A percentile compares a stretch with the other conserved stretches of the same genome.
Conservation (phyloP, 2,888 invertebrate species). For the Lasioglossum morio region DNA sequence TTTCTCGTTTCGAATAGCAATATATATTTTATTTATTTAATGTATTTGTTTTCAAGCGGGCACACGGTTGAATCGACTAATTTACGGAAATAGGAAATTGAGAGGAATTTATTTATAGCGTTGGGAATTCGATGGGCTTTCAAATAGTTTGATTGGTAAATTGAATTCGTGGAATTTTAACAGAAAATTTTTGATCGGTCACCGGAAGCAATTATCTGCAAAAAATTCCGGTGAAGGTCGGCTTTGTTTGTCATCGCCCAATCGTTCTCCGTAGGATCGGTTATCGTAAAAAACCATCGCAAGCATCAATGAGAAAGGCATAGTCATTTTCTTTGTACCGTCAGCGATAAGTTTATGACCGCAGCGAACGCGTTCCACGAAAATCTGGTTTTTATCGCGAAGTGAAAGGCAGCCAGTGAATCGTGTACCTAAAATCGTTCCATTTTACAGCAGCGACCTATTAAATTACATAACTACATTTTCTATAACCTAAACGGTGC, state of each 20-base stretch:
- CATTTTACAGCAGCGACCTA: neutral
- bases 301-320: neutral
- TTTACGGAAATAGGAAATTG: neutral
- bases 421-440: neutral
- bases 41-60: neutral
- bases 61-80: neutral
- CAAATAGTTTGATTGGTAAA: neutral
- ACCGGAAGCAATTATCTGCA: neutral
- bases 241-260: neutral
- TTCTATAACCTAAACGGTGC: neutral
- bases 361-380: neutral
- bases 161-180: neutral
- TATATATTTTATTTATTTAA: neutral
- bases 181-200: neutral
- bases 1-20: neutral
- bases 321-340: neutral
- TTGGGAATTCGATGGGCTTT: neutral
- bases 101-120: neutral
- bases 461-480: neutral
- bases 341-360: neutral
- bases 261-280: neutral
- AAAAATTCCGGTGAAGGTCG: neutral
- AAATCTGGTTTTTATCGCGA: neutral
- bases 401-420: conserved; percentile 5
- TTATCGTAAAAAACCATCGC: neutral